Evolutionary conservation across 2,888 invertebrate genomes (phyloP).

Genomic region (Laothoe populi): DNA sequence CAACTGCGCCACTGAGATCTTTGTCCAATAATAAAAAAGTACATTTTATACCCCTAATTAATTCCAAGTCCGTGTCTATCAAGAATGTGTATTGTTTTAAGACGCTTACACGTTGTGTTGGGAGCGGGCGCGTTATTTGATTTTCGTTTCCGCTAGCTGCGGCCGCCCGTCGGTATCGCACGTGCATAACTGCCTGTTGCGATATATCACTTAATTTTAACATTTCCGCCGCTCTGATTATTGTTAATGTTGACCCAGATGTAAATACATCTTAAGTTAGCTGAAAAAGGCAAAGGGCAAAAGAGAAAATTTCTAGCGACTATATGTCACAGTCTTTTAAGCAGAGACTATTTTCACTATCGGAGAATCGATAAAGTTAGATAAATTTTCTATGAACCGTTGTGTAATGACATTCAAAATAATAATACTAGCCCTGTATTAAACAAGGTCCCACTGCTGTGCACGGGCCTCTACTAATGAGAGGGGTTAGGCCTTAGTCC

Average conservation of each 20-base stretch:
- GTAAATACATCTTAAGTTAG: conserved; percentile 2
- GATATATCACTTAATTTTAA: conserved; percentile 11
- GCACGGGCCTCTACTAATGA: no score
- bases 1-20: no score
- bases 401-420: no score
- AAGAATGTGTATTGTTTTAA: conserved; percentile 20
- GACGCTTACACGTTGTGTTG: conserved; percentile 6
- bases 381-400: no score
- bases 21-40: no score
- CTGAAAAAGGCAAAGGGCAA: background rate
- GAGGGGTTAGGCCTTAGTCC: no score
- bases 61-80: background rate
- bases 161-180: background rate
- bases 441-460: no score
- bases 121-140: conserved; percentile 19
- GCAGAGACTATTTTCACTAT: no score
- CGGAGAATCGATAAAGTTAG: no score
- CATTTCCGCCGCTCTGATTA: conserved; percentile 11
- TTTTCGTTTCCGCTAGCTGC: conserved; percentile 24
- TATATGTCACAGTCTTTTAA: no score
- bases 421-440: no score
- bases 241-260: conserved; percentile 3
- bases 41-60: background rate
- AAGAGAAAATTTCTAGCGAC: no score
- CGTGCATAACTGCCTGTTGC: background rate